Evolutionary conservation across 2,113 vertebrate species (phyloP).

Genomic region (Cromileptes altivelis): DNA sequence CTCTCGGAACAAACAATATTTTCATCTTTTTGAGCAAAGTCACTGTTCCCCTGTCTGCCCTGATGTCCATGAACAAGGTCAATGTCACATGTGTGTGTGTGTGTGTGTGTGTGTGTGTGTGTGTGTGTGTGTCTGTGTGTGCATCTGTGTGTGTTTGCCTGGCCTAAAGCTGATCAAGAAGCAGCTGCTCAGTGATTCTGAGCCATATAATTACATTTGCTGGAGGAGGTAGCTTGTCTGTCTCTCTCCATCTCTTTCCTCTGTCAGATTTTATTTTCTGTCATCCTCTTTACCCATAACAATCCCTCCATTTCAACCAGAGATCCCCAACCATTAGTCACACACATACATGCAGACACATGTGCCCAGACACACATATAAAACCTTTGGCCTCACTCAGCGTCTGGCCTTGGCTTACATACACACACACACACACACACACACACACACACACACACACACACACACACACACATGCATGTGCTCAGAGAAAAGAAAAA

Average conservation of each 20-base stretch:
- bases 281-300: conserved; percentile 10
- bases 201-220: conserved; percentile 63
- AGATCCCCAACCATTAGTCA: conserved; percentile 40
- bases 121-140: neutral
- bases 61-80: conserved; percentile 51
- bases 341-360: conserved; percentile 13
- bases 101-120: conserved; percentile 24
- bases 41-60: neutral
- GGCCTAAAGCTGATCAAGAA: conserved; percentile 36
- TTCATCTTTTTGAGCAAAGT: neutral
- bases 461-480: no score
- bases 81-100: conserved; percentile 18
- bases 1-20: neutral
- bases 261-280: conserved; percentile 44
- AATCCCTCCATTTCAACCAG: conserved; percentile 38
- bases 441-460: neutral
- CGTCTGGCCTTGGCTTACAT: neutral
- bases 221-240: conserved; percentile 53
- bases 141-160: neutral
- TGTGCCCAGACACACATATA: neutral
- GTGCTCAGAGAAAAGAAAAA: neutral
- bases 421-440: neutral
- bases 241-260: conserved; percentile 38
- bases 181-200: conserved; percentile 28
- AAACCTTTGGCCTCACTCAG: neutral